A percentile compares a stretch with the other conserved stretches of the same genome.
Evolutionary conservation across 2,888 invertebrate species (phyloP).

Genomic region (Drosophila meridiana): DNA sequence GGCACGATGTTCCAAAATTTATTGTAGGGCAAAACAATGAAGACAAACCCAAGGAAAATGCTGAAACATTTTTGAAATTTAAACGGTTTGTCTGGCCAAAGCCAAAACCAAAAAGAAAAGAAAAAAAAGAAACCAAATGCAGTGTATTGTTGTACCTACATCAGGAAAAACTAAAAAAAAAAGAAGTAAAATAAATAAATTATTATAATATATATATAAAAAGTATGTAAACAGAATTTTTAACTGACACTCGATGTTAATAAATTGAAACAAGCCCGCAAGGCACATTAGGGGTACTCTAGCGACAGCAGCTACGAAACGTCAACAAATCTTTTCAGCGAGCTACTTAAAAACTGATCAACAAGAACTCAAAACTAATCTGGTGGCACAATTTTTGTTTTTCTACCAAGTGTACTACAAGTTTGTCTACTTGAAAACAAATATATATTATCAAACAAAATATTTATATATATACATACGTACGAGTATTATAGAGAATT

Average conservation of each 20-base stretch:
- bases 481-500: conserved; percentile 64
- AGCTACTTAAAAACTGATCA: conserved; percentile 59
- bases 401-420: conserved; percentile 77
- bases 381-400: conserved; percentile 79
- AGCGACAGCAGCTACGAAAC: conserved; percentile 73
- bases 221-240: conserved; percentile 37
- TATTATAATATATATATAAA: conserved; percentile 22
- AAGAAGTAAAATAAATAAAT: not conserved
- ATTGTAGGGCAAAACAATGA: conserved; percentile 59
- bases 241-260: conserved; percentile 60
- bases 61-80: conserved; percentile 69
- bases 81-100: conserved; percentile 69
- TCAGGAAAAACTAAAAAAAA: conserved; percentile 19
- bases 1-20: conserved; percentile 73
- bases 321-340: conserved; percentile 69
- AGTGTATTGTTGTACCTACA: conserved; percentile 72
- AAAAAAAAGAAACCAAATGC: conserved; percentile 43
- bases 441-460: conserved; percentile 49
- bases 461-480: conserved; percentile 46
- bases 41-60: conserved; percentile 67
- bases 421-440: conserved; percentile 69
- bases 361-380: conserved; percentile 67
- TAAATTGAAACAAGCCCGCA: conserved; percentile 43
- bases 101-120: conserved; percentile 56
- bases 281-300: conserved; percentile 72